Evolutionary conservation across 2,888 invertebrate species (phyloP), one percentile per base, ranked within the genome.

Genomic region (Lycia hirtaria): DNA sequence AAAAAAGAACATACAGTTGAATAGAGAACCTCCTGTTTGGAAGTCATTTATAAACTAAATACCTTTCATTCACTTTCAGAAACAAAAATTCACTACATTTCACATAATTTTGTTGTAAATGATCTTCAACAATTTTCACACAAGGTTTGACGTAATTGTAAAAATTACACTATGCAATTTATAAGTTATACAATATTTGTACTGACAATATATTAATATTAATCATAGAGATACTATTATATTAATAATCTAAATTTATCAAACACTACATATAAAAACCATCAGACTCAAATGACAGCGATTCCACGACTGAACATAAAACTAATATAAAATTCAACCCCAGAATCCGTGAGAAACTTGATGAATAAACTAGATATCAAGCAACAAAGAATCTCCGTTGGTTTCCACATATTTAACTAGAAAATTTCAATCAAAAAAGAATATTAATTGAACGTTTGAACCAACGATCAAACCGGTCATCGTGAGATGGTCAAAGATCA

Each of bases 401-500:
- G 59, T 76, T 79, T 80, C 75, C 73, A 73, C 69, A 73, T 67
- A 72, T 78, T 70, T 63, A 56, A 68, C 52, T 32, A 71, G n/a
- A 75, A 72, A 75, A 81, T 82, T 78, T 80, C 61, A 83, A 86
- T 83, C 59, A 75, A 78, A 85, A 84, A 73, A 78, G 78, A 79
- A 79, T 85, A 78, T 85, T 78, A 67, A 65, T 65, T 69, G 59
- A 58, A 63, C 56, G 62, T 71, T 73, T 71, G 75, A 75, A 78
- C 73, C 69, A 55, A n/a, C n/a, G n/a, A n/a, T n/a, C n/a, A 60
- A 70, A 85, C 85, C 78, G 83, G 88, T 84, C 72, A 62, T 41
- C 83, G 84, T 86, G 87, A 80, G 87, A 84, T 71, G 79, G 83
- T 81, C 85, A 86, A 67, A 85, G 87, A 80, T 86, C 85, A 83